Evolutionary conservation across 92 coral and sea anemone genomes (phyloP).

Genomic region (Bergia puertoricense): DNA sequence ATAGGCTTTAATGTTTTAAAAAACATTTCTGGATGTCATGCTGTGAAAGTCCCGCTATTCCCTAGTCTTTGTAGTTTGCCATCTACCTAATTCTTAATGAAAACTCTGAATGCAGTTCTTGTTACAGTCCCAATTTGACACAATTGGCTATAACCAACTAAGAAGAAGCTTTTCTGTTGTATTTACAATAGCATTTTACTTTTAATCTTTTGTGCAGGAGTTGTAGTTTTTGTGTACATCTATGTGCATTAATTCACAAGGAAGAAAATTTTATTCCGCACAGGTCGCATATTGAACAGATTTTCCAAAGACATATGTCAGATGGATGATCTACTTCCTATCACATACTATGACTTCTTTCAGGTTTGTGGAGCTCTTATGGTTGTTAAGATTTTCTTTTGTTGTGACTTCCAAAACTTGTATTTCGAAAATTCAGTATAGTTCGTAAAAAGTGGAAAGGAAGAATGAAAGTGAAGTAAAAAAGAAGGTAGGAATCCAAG

Average conservation of each 20-base stretch:
- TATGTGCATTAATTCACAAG: not conserved
- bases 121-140: not conserved
- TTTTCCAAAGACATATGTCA: constrained; percentile 93
- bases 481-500: no score
- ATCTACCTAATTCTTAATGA: no score
- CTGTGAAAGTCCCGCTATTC: no score
- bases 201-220: not conserved
- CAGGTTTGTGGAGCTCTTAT: constrained; percentile 53
- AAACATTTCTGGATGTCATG: no score
- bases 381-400: no score
- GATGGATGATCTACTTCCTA: constrained; percentile 88
- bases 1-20: no score
- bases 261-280: not conserved
- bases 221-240: not conserved
- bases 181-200: not conserved
- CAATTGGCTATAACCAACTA: not conserved
- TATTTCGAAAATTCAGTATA: no score
- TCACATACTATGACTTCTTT: constrained; percentile 66
- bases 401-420: no score
- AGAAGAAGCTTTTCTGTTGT: not conserved
- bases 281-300: constrained; percentile 90
- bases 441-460: no score
- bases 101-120: not conserved
- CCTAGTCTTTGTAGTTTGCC: no score
- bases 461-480: no score